A percentile compares a stretch with the other conserved stretches of the same genome.
These are phyloP conservation scores for Chaetoderma sp. DNA, from an alignment of 2,888 invertebrate species.

Conservation along the genomic window DNA sequence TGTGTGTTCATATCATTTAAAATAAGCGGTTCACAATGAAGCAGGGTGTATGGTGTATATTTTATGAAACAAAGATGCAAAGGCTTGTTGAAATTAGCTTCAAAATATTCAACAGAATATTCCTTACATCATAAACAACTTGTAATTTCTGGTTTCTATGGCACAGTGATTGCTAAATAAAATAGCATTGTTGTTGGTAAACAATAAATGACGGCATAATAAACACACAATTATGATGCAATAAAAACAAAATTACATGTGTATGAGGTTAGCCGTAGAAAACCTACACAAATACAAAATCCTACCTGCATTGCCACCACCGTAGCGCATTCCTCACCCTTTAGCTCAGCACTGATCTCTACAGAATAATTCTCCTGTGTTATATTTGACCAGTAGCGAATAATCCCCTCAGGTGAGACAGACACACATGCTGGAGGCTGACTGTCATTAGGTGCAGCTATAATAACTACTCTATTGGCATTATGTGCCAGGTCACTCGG, in stretches of 20 bases:
- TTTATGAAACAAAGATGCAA: too few relatives aligned
- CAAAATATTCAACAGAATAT: too few relatives aligned
- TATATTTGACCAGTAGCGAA: conserved; percentile 93
- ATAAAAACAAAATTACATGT: too few relatives aligned
- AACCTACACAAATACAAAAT: neutral
- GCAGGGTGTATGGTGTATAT: too few relatives aligned
- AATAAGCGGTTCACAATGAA: too few relatives aligned
- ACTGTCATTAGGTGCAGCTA: conserved; percentile 76
- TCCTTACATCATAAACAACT: too few relatives aligned
- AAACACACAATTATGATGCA: too few relatives aligned
- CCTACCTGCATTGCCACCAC: conserved; percentile 63
- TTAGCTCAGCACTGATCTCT: conserved; percentile 87
- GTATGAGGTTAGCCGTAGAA: conserved; percentile 43
- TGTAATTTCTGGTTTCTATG: too few relatives aligned
- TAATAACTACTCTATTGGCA: conserved; percentile 76
- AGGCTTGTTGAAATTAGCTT: too few relatives aligned
- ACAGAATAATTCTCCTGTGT: conserved; percentile 88
- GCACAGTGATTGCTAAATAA: too few relatives aligned
- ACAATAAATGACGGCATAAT: too few relatives aligned
- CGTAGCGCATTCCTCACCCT: conserved; percentile 72
- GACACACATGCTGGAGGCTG: conserved; percentile 75
- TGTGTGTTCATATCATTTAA: neutral
- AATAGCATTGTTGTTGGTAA: too few relatives aligned
- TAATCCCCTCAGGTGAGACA: conserved; percentile 91
- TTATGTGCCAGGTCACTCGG: conserved; percentile 90